Evolutionary conservation across 2,797 vertebrate species (phyloP), one percentile per base, ranked within the genome.

Genomic region (Melanotaenia nigrans): DNA sequence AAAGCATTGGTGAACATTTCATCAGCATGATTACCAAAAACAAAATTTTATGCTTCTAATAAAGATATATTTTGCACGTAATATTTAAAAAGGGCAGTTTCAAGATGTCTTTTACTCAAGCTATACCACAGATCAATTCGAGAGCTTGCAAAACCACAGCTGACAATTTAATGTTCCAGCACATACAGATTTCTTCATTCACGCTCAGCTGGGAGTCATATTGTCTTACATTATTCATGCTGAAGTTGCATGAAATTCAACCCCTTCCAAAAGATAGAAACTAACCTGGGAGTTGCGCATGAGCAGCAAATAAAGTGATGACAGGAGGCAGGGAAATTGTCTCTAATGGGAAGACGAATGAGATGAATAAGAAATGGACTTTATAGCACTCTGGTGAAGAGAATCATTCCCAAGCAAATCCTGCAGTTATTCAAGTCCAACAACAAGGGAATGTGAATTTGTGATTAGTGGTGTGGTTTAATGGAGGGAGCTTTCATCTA

Each of bases 171-270:
- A 79, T 71, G 76, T 81, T 68, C 67, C 58, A 72, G 62, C 76
- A 80, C 67, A 70, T 68, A 63, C 47, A 77, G 45, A 73, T 73
- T 71, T 71, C 75, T 83, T 68, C 73, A 78, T 71, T 84, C 68
- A 83, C 25, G 16, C 77, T 85, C 80, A 87, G 73, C 55, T 84
- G 77, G 63, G 73, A 85, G 61, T 24, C 73, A 73, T 79, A 88
- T 83, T 86, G 78, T 84, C 65, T 83, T 92, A 78, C 88, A 92
- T 91, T 89, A 92, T 91, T 91, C 68, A 92, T 89, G 78, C 81
- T 78, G 82, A 88, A 85, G 77, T 90, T 83, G 83, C 78, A 79
- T 82, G 71, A 86, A 90, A 90, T 87, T 70, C 77, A 87, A 84
- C 47, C 71, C 71, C 53, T 67, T 88, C 67, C 54, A 79, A 86